Conservation (phyloP, 2,888 invertebrate genomes). For the Lydus trimaculatus region DNA sequence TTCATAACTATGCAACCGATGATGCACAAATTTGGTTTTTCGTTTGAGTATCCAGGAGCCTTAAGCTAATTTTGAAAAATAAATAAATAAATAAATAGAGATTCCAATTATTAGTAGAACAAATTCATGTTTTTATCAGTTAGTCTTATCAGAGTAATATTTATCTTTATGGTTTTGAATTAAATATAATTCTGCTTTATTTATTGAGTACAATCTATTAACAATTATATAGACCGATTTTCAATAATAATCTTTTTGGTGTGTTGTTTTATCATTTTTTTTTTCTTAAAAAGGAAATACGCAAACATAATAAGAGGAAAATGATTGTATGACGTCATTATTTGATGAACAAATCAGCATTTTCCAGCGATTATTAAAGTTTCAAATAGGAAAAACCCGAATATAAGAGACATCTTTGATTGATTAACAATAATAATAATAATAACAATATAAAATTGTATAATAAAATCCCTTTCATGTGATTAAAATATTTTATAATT, state of each 20-base stretch:
- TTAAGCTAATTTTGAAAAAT: no score
- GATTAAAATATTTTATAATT: conserved; percentile 7
- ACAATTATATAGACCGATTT: not conserved
- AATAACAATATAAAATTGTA: not conserved
- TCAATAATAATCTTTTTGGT: not conserved
- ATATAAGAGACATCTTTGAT: not conserved
- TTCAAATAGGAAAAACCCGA: not conserved
- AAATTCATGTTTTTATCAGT: not conserved
- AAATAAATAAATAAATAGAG: no score
- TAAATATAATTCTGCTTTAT: not conserved
- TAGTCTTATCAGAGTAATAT: not conserved
- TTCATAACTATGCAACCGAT: no score
- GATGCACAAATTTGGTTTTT: no score
- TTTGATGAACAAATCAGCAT: not conserved
- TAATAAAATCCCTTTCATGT: not conserved
- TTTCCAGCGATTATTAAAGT: not conserved
- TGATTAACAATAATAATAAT: not conserved
- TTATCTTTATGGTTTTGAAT: not conserved
- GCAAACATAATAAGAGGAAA: conserved; percentile 31
- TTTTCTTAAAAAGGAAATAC: conserved; percentile 9
- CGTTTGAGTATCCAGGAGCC: no score
- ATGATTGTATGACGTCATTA: conserved; percentile 42
- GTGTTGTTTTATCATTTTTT: not conserved
- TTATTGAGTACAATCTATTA: not conserved
- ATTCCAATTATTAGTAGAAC: not conserved